Percentiles rank a stretch among this genome's conserved stretches.
These are phyloP conservation scores for Pterostichus niger DNA, from an alignment of 2,888 invertebrate species.

Conservation along the genomic window DNA sequence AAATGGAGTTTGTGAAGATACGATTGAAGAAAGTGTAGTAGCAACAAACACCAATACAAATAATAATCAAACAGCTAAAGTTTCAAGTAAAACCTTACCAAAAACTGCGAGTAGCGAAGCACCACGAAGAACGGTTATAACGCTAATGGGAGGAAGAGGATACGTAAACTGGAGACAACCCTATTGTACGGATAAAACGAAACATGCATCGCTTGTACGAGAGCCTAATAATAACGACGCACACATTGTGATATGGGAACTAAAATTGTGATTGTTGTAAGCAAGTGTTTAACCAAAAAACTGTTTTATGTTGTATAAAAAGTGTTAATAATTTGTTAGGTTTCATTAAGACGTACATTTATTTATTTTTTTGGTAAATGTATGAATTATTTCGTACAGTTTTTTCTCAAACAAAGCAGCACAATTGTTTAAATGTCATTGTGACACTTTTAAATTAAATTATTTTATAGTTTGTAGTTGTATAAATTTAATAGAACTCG, in stretches of 20 bases:
- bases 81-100: slow-evolving; percentile 66
- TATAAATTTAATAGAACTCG: slow-evolving; percentile 17
- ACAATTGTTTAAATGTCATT: slow-evolving; percentile 41
- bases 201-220: slow-evolving; percentile 78
- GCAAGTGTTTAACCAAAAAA: slow-evolving; percentile 20
- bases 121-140: slow-evolving; percentile 87
- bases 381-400: slow-evolving; percentile 27
- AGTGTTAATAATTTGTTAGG: slow-evolving; percentile 15
- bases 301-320: neutral
- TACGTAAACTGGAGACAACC: slow-evolving; percentile 92
- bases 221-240: slow-evolving; percentile 91
- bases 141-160: slow-evolving; percentile 92
- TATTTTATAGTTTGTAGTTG: slow-evolving; percentile 27
- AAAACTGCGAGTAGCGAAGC: slow-evolving; percentile 76
- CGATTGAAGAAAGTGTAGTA: slow-evolving; percentile 73
- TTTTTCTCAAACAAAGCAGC: slow-evolving; percentile 33
- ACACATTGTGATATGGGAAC: slow-evolving; percentile 94
- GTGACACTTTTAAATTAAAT: slow-evolving; percentile 27
- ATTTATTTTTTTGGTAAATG: slow-evolving; percentile 7
- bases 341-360: neutral
- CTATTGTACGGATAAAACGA: slow-evolving; percentile 81
- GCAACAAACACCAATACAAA: slow-evolving; percentile 68
- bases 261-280: slow-evolving; percentile 82
- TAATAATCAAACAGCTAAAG: slow-evolving; percentile 68
- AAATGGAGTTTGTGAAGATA: slow-evolving; percentile 73